A percentile compares a stretch with the other conserved stretches of the same genome.
Evolutionary conservation across 1,140 invertebrate genomes (phyloP).

Genomic region (Drosophila virilis): DNA sequence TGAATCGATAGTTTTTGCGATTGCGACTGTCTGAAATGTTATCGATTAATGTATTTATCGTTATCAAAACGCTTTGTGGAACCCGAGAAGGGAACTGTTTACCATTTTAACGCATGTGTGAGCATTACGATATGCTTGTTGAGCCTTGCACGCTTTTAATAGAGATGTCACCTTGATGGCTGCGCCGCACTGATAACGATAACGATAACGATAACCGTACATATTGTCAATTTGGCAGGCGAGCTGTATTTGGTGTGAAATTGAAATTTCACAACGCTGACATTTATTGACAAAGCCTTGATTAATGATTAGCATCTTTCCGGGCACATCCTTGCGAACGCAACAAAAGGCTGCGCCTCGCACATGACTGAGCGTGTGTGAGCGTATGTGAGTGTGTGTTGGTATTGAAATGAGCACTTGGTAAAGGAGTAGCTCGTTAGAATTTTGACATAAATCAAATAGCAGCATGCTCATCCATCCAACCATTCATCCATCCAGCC

Average conservation of each 20-base stretch:
- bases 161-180: constrained; percentile 31
- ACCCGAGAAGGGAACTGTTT: background rate
- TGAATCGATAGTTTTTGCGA: too few species aligned
- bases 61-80: background rate
- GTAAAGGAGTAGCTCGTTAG: constrained; percentile 75
- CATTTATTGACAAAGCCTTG: constrained; percentile 82
- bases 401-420: constrained; percentile 30
- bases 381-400: constrained; percentile 3
- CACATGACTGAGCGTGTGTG: constrained; percentile 27
- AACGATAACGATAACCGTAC: constrained; percentile 58
- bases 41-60: background rate
- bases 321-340: constrained; percentile 32
- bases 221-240: constrained; percentile 52
- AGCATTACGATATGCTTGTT: background rate
- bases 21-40: too few species aligned
- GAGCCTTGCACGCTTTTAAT: constrained; percentile 16
- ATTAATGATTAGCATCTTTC: constrained; percentile 80
- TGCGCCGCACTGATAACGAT: constrained; percentile 59
- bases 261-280: constrained; percentile 79
- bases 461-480: constrained; percentile 76
- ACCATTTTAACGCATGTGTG: background rate
- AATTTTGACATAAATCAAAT: constrained; percentile 84
- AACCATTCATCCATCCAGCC: constrained; percentile 22
- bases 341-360: constrained; percentile 44
- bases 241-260: constrained; percentile 72